Conservation (phyloP, 2,888 invertebrate species). For the Cremastobaeus sp. region DNA sequence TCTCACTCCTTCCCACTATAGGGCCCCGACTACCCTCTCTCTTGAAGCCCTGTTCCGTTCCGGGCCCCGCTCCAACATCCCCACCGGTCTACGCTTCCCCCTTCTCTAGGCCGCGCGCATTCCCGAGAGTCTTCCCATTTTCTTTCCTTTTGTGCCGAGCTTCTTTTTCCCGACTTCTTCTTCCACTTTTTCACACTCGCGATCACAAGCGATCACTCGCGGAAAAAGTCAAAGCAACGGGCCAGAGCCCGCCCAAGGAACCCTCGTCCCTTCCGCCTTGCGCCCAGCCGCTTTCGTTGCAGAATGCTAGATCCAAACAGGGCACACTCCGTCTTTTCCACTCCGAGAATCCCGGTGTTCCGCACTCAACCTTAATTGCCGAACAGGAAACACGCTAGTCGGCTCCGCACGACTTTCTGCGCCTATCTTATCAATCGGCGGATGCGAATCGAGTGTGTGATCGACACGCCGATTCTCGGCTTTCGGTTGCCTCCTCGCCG, state of each 20-base stretch:
- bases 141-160: slow-evolving; percentile 59
- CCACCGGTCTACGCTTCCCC: slow-evolving; percentile 34
- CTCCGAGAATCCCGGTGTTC: slow-evolving; percentile 13
- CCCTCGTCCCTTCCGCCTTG: slow-evolving; percentile 7
- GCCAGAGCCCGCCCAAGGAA: slow-evolving; percentile 17
- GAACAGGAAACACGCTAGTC: slow-evolving; percentile 11
- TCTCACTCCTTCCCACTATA: slow-evolving; percentile 59
- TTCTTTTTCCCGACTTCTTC: slow-evolving; percentile 37
- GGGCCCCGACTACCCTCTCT: slow-evolving; percentile 54
- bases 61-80: slow-evolving; percentile 47
- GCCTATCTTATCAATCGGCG: slow-evolving; percentile 14
- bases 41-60: slow-evolving; percentile 54
- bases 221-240: slow-evolving; percentile 33
- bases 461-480: slow-evolving; percentile 19
- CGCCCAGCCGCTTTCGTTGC: too few species aligned
- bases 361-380: slow-evolving; percentile 20
- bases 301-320: too few species aligned
- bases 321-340: too few species aligned
- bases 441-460: slow-evolving; percentile 7
- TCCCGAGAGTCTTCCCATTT: slow-evolving; percentile 60
- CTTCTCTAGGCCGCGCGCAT: slow-evolving; percentile 56
- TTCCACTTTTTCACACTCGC: slow-evolving; percentile 32
- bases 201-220: slow-evolving; percentile 16
- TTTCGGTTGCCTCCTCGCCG: too few species aligned
- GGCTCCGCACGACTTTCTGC: slow-evolving; percentile 18